These are phyloP conservation scores for Malurus alboscapulatus DNA, from an alignment of 2,113 vertebrate genomes.

Conservation along the genomic window DNA sequence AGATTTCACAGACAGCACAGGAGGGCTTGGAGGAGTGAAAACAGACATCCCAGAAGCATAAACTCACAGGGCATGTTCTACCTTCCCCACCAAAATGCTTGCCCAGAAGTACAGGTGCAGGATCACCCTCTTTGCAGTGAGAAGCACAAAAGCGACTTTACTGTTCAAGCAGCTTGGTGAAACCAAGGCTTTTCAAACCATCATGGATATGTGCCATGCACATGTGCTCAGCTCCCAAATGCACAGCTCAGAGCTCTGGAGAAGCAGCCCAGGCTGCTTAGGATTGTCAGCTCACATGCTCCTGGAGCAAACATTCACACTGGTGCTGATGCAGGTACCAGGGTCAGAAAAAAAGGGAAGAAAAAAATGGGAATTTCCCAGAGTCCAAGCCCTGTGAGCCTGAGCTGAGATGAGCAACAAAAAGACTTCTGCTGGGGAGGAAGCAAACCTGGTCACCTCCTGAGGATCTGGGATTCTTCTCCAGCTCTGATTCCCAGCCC, in stretches of 20 bases:
- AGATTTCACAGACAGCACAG: neutral
- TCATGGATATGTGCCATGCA: neutral
- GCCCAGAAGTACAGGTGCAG: neutral
- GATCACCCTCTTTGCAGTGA: neutral
- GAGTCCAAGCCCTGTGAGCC: neutral
- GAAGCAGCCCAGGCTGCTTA: neutral
- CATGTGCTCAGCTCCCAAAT: neutral
- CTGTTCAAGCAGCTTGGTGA: neutral
- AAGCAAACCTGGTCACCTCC: neutral
- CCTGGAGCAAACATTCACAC: neutral
- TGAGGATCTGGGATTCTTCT: neutral
- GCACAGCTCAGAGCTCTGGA: neutral
- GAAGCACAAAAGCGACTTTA: neutral
- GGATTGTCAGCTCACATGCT: neutral
- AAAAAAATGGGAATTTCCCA: neutral
- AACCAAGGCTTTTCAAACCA: constrained; percentile 1
- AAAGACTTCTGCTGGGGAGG: neutral
- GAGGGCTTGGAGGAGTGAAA: neutral
- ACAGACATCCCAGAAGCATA: neutral
- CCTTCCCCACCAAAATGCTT: neutral
- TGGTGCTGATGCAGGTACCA: neutral
- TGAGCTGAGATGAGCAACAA: neutral
- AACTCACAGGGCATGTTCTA: neutral
- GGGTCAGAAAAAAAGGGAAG: neutral
- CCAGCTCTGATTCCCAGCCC: neutral